Base-by-base conservation (phyloP, 2,888 invertebrate species). In the Chymomyza procnemis region DNA sequence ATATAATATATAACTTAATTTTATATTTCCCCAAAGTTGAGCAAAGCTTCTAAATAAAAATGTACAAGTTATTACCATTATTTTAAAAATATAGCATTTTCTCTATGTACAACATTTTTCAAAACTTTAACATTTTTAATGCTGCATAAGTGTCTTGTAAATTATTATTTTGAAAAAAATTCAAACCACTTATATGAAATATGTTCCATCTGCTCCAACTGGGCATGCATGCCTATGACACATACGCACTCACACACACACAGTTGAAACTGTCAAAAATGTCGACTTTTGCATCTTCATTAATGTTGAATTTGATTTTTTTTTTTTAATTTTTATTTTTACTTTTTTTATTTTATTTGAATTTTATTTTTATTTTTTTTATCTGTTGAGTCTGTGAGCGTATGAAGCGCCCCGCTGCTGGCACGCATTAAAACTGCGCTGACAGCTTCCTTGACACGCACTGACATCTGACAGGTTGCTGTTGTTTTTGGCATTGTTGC, bases 271-370 rank as follows among this genome's bases (percentile, higher is more conserved):
- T 87, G 87, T 87, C 83, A 75, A 55, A 60, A 66, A 61, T 68
- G 63, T 70, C 71, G 73, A 76, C 85, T 76, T 87, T 85, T 73
- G 87, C 88, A 82, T 88, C 85, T 85, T 88, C 75, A 85, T 85
- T 88, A 81, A 76, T 76, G 74, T 69, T 79, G 74, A 75, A 79
- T 73, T 66, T 78, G 34, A 14, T 47, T 41, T 26, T n/a, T n/a
- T n/a, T n/a, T 47, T 59, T 61, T 65, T 59, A 9, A 47, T 14
- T 16, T 21, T 18, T 19, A n/a, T 59, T 46, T 54, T 26, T 26
- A 26, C 26, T 26, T 26, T 26, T 41, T 41, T 41, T 41, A 14
- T 14, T 12, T 41, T 68, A 34, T 66, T 30, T 56, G 48, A 16
- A 63, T 64, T 58, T 64, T 59, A 52, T 60, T 65, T 54, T 55